Base-by-base conservation (phyloP, 2,888 invertebrate genomes). In the Apotomis turbidana region DNA sequence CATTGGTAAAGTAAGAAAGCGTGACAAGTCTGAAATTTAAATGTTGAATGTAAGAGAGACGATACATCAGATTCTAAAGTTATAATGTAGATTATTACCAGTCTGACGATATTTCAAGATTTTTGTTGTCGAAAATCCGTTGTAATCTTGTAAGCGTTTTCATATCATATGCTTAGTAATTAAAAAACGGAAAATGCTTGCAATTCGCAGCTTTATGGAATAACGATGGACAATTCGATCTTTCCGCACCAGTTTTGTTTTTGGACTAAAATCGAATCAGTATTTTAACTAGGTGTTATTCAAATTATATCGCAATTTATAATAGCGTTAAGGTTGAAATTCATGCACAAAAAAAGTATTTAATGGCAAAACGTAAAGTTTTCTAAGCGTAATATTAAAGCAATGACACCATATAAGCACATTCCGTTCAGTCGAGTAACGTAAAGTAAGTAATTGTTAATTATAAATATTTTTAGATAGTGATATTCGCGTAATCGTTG, bases 351-450 rank as follows among this genome's bases (percentile, higher is more conserved):
- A 86, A 86, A 54, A 88, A 81, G 80, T 89, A 87, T 90, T 88
- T 88, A 90, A 86, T 83, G 83, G 82, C 79, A 76, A 77, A 76
- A 76, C 75, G 74, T 76, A 77, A 75, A 74, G 74, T 78, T 83
- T 87, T 85, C 81, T 81, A 83, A 83, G 85, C 67, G 71, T 71
- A 61, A 71, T 77, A 60, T 85, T 87, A 87, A 87, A 78, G 75
- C 84, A 83, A 87, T 85, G 84, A 88, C 86, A 88, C 83, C 84
- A 84, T 83, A 82, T 88, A 87, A 85, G 90, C 91, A 92, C 91
- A 92, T 92, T 93, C 92, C 92, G 91, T 93, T 91, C 91, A 89
- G 78, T 87, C 85, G 85, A 84, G 78, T 81, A 79, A 79, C 84
- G 83, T 83, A 84, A 83, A 83, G 83, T 80, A 79, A 80, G 77